phyloP scores from a whole-genome alignment of 1,140 invertebrate species.

The Pissodes strobi region DNA sequence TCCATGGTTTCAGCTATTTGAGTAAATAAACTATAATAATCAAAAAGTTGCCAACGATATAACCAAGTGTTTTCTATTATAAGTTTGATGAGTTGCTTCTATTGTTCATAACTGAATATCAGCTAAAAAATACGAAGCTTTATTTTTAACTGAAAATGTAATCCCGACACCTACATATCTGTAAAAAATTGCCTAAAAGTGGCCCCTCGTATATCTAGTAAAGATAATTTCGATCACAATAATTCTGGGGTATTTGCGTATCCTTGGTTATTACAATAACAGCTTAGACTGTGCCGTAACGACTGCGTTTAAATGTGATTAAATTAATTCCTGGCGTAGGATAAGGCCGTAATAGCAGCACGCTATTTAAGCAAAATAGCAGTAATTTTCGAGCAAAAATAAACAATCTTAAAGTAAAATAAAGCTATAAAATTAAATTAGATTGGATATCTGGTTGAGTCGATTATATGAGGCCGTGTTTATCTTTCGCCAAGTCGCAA shows the following conservation, averaged over 20 bases:
- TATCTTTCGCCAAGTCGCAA: slow-evolving; percentile 26
- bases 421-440: slow-evolving; percentile 36
- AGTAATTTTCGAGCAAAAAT: slow-evolving; percentile 29
- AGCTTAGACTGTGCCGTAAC: neutral
- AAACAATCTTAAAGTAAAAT: slow-evolving; percentile 32
- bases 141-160: too few relatives aligned
- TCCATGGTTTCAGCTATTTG: too few relatives aligned
- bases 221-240: too few relatives aligned
- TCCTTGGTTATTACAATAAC: neutral
- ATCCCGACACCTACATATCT: too few relatives aligned
- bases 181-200: too few relatives aligned
- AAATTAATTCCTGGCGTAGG: slow-evolving; percentile 15
- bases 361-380: slow-evolving; percentile 32
- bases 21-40: too few relatives aligned
- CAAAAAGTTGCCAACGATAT: too few relatives aligned
- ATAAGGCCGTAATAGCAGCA: slow-evolving; percentile 6
- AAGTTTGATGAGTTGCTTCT: too few relatives aligned
- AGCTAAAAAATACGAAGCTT: too few relatives aligned
- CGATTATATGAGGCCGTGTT: slow-evolving; percentile 24
- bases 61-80: too few relatives aligned
- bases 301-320: slow-evolving; percentile 9
- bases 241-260: neutral
- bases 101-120: too few relatives aligned
- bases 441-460: slow-evolving; percentile 26
- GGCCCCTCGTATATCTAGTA: too few relatives aligned